Percentiles rank a stretch among this genome's conserved stretches.
phyloP scores from a whole-genome alignment of 2,888 invertebrate genomes.

The Dascillus cervinus region DNA sequence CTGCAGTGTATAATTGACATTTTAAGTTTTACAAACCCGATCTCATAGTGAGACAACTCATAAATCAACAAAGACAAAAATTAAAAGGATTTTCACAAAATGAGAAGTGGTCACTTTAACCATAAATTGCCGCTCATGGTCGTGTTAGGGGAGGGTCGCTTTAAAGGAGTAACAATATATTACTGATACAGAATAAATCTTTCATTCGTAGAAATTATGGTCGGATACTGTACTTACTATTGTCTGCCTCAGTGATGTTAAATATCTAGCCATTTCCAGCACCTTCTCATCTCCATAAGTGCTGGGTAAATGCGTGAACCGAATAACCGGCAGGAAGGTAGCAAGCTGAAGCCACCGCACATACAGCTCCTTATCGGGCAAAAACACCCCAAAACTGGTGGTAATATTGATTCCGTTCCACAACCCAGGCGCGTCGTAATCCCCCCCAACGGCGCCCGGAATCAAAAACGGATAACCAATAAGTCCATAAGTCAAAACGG shows the following conservation, averaged over 20 bases:
- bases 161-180: too few relatives aligned
- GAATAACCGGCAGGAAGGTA: constrained; percentile 85
- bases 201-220: constrained; percentile 3
- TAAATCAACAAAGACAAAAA: too few relatives aligned
- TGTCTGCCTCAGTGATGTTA: constrained; percentile 66
- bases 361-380: constrained; percentile 76
- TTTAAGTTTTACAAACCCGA: too few relatives aligned
- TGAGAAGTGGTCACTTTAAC: too few relatives aligned
- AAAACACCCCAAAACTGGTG: constrained; percentile 42
- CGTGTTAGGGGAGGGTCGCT: too few relatives aligned
- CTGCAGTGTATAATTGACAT: too few relatives aligned
- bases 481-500: constrained; percentile 79
- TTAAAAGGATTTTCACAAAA: too few relatives aligned
- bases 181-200: too few relatives aligned
- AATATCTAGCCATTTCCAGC: constrained; percentile 66
- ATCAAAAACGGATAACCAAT: constrained; percentile 90
- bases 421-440: constrained; percentile 58
- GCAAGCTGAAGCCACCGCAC: constrained; percentile 87
- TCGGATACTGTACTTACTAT: constrained; percentile 54
- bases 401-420: constrained; percentile 41
- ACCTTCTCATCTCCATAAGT: constrained; percentile 74
- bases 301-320: constrained; percentile 84
- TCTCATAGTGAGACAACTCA: too few relatives aligned
- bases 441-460: constrained; percentile 91
- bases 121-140: too few relatives aligned